Evolutionary conservation across 1,140 invertebrate species (phyloP), one percentile per base, ranked within the genome.

Genomic region (Hycleus phaleratus): DNA sequence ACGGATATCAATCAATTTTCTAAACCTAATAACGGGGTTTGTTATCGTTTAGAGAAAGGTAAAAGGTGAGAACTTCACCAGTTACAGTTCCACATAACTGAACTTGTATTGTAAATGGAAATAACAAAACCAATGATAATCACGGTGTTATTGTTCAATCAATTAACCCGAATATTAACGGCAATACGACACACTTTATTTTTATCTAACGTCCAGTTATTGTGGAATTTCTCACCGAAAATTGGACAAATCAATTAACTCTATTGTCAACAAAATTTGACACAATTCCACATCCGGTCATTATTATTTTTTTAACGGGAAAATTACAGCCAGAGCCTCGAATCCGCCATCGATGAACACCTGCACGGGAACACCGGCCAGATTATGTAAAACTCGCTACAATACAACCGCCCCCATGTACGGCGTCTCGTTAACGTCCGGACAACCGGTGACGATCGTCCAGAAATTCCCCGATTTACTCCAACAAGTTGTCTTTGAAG

Each of bases 351-450:
- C 65, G 43, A 24, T 63, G n/a, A 63, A 49, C 40, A 55, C 78
- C 61, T 81, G 79, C 58, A 78, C 78, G 26, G 82, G 82, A 58
- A 82, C 85, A 12, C 87, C 90, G 0, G 75, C 85, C 3, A 56
- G 91, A 50, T 78, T 95, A 10, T 95, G 92, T 68, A 86, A 87
- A 69, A 92, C 91, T 3, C 79, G 89, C 46, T 94, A 92, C 74
- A 94, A 94, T 74, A 94, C 91, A 2, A 94, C 91, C 38, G 92
- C 91, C 8, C 91, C 91, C 3, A 91, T 93, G 88, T 93, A 93
- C 72, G 92, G 92, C 4, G 89, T 94, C 24, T 93, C 90, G 24
- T 76, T 95, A 4, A 95, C 92, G 3, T 93, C 90, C 18, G 91
- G 91, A 8, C 89, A 93, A 72, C 90, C 91, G 1, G 91, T 94